Percentiles rank a stretch among this genome's conserved stretches.
phyloP scores from a whole-genome alignment of 2,113 vertebrate species.

The Terrapene triunguis region DNA sequence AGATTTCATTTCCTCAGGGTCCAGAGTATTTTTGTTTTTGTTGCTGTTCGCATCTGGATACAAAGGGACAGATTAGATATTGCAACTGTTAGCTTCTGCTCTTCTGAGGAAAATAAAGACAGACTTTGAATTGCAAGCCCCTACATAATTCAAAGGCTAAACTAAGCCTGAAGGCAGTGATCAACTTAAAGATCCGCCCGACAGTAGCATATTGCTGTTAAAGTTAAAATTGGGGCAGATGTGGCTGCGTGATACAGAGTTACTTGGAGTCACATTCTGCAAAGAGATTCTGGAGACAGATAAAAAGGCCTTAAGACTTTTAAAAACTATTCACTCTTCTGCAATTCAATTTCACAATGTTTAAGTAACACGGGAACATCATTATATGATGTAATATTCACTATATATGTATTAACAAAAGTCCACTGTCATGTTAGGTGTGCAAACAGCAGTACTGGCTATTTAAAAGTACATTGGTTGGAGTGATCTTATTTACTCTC shows the following conservation, averaged over 20 bases:
- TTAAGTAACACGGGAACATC: neutral
- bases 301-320: slow-evolving; percentile 8
- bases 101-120: slow-evolving; percentile 50
- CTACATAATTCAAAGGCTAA: slow-evolving; percentile 58
- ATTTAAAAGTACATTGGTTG: slow-evolving; percentile 39
- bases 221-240: slow-evolving; percentile 21
- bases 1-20: slow-evolving; percentile 39
- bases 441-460: slow-evolving; percentile 40
- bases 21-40: neutral
- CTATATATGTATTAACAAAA: neutral
- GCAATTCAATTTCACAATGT: neutral
- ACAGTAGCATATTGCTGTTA: slow-evolving; percentile 6
- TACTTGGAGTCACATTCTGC: neutral
- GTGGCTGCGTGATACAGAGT: slow-evolving; percentile 22
- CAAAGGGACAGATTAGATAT: slow-evolving; percentile 33
- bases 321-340: neutral
- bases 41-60: slow-evolving; percentile 38
- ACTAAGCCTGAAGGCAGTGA: slow-evolving; percentile 39
- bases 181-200: slow-evolving; percentile 47
- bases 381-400: neutral
- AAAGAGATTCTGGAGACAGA: slow-evolving; percentile 15
- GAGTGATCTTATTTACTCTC: neutral
- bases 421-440: neutral
- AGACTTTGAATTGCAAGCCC: slow-evolving; percentile 44
- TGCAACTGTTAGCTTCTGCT: slow-evolving; percentile 34